Base-by-base conservation (phyloP, 1,140 invertebrate genomes). In the Panagrolaimus sp. region DNA sequence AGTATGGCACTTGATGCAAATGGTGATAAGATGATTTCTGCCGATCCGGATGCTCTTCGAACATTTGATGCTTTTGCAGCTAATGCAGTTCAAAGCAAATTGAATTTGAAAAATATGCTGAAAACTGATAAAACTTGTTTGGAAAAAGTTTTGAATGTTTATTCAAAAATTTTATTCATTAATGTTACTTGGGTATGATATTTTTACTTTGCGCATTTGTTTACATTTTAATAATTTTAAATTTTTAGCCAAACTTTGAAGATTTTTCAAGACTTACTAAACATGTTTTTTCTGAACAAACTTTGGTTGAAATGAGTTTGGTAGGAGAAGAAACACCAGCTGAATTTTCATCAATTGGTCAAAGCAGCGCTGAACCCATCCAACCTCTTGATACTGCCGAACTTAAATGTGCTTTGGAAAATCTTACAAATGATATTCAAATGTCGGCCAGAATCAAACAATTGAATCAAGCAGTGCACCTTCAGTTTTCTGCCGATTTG, bases 341-440 rank as follows among this genome's bases (percentile, higher is more conserved):
- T 5, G 52, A 58, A 5, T 8, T 26, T 17, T 26, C 48, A 21
- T 28, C 21, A 1, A 12, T 28, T 7, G 8, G 21, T 28, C 14
- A 14, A 17, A 58, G 28, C 14, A 28, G 52, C 17, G 28, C 4
- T 24, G 52, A 58, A 26, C 52, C 52, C 0, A 21, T 28, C 1
- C 52, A 58, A 28, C 52, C 52, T 5, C 52, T 58, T 28, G 52
- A 58, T 26, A 58, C 52, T 28, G 52, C 52, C 14, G 52, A 58
- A 21, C 52, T 58, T 12, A 58, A 58, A 24, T 58, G 52, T 58
- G 52, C 52, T 5, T 24, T 58, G 17, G 52, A 58, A 12, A 26
- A 10, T 12, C 52, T 58, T 14, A 21, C 15, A 12, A 58, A 28
- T 17, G 52, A 58, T n/a, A 10, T 58, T 58, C 52, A 58, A 26